Percentiles rank a stretch among this genome's conserved stretches.
These are phyloP conservation scores for Scrobipalpa atriplicella DNA, from an alignment of 2,888 invertebrate species.

Conservation along the genomic window DNA sequence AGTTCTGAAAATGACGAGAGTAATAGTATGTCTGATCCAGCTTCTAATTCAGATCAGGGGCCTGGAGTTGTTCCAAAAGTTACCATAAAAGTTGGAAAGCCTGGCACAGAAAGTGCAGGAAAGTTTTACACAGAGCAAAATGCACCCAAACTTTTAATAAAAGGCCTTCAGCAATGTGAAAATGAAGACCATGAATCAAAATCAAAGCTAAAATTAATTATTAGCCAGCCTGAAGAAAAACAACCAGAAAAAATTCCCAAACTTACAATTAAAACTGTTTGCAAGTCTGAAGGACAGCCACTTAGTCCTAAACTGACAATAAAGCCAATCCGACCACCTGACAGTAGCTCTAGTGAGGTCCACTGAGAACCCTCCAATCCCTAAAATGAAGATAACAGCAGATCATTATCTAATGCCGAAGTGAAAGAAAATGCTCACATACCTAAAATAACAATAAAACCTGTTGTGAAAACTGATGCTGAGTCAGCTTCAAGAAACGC, in stretches of 20 bases:
- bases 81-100: constrained; percentile 75
- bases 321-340: constrained; percentile 72
- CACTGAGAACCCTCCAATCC: constrained; percentile 45
- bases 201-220: constrained; percentile 68
- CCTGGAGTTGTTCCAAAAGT: constrained; percentile 72
- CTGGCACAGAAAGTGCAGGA: constrained; percentile 72
- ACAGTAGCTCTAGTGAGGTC: constrained; percentile 42
- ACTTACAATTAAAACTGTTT: constrained; percentile 71
- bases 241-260: constrained; percentile 71
- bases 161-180: constrained; percentile 66
- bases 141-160: constrained; percentile 73
- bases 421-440: constrained; percentile 70
- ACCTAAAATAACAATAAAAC: constrained; percentile 84
- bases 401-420: constrained; percentile 54
- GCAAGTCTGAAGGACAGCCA: constrained; percentile 67
- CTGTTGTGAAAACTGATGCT: constrained; percentile 61
- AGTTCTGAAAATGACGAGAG: constrained; percentile 81
- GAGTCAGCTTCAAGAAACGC: constrained; percentile 52
- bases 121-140: constrained; percentile 74
- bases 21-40: constrained; percentile 72
- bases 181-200: constrained; percentile 59
- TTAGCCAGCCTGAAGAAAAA: constrained; percentile 66
- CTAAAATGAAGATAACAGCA: constrained; percentile 58
- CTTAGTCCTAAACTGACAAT: constrained; percentile 77
- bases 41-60: constrained; percentile 72